Conservation (phyloP, 30 jellyfish, hydroid and myxozoan genomes). For the Haliclystus octoradiatus region DNA sequence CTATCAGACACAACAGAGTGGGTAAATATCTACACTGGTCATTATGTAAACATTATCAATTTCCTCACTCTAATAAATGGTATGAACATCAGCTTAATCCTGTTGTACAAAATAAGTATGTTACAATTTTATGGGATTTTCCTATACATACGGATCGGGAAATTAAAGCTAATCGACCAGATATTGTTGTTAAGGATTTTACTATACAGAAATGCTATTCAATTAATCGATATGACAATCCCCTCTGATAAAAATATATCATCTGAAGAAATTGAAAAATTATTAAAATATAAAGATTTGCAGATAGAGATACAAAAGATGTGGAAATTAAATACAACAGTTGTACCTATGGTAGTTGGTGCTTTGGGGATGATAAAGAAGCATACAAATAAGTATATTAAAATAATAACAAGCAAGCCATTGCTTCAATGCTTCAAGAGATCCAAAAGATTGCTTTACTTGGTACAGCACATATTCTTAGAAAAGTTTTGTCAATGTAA, state of each 20-base stretch:
- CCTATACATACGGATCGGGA: constrained; percentile 23
- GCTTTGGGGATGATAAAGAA: constrained; percentile 4
- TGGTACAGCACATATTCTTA: too few relatives aligned
- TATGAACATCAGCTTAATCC: constrained; percentile 8
- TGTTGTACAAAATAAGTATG: constrained; percentile 17
- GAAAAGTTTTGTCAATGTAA: too few relatives aligned
- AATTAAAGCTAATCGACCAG: constrained; percentile 26
- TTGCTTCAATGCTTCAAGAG: too few relatives aligned
- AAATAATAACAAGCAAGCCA: too few relatives aligned
- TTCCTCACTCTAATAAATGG: constrained; percentile 18
- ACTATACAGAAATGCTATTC: neutral
- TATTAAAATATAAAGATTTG: constrained; percentile 14
- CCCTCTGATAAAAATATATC: constrained; percentile 16
- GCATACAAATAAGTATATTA: too few relatives aligned
- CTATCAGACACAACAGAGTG: constrained; percentile 3
- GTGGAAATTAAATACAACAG: constrained; percentile 15
- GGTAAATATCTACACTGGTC: constrained; percentile 11
- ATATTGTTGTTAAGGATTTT: constrained; percentile 20
- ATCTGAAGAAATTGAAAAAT: constrained; percentile 15
- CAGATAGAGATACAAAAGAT: constrained; percentile 10
- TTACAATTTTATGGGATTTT: constrained; percentile 24
- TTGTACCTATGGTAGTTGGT: constrained; percentile 20
- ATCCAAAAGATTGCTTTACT: too few relatives aligned
- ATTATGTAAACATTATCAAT: constrained; percentile 9
- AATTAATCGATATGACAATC: constrained; percentile 18